Base-by-base conservation (phyloP, 2,888 invertebrate genomes). In the Reticulitermes lucifugus region DNA sequence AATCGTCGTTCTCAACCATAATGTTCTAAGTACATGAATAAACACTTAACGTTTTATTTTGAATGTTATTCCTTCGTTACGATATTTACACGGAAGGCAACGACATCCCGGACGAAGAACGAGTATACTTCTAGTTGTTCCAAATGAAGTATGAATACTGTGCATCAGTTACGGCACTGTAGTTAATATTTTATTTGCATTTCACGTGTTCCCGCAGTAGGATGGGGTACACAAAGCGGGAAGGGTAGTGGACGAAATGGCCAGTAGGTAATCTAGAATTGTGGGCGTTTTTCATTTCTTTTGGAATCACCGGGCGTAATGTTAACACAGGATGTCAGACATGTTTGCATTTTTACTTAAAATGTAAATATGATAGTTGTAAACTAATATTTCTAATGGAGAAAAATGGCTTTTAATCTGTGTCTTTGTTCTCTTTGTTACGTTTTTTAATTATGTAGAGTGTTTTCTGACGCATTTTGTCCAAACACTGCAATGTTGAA, bases 301-400 rank as follows among this genome's bases (percentile, higher is more conserved):
- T 65, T 65, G 25, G 65, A 35, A 10, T 41, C 41, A 41, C 14
- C 73, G 41, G 5, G 41, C 41, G 41, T 73, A 35, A 5, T 41
- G 21, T 73, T 73, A 12, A 21, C 73, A 5, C 41, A 10, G 7
- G 10, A 73, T 22, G 82, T n/a, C 4, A 82, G 70, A 41, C 14
- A 4, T 60, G 41, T 73, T 73, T 73, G 2, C 41, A 41, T 41
- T 35, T 46, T 73, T 73, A 41, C 73, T 12, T 25, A 41, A 21
- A 14, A 29, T 73, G 73, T 41, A 73, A 73, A 73, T 41, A 41
- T 73, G 41, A 71, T 71, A 71, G 25, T 60, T 60, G 12, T 60
- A 65, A 65, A 65, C 25, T 65, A 41, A 73, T 73, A 41, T 73
- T 73, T 73, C 35, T 73, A 73, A 73, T 73, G 73, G 73, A 73